Conservation (phyloP, 2,797 vertebrate genomes). For the Pseudochirops cupreus region DNA sequence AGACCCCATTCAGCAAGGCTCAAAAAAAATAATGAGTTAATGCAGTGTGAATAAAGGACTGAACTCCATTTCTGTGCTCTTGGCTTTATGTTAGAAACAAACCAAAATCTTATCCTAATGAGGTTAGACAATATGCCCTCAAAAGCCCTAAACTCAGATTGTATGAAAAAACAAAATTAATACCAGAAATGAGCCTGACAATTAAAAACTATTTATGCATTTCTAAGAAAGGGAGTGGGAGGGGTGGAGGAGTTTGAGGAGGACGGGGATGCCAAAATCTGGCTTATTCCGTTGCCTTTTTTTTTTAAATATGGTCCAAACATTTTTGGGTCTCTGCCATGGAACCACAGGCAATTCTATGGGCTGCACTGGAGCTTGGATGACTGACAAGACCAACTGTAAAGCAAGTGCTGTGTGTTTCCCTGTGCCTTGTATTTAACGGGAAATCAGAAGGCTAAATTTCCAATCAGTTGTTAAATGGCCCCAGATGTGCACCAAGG, state of each 20-base stretch:
- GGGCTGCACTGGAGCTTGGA: slow-evolving; percentile 86
- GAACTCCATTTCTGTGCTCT: slow-evolving; percentile 68
- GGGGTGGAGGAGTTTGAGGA: slow-evolving; percentile 34
- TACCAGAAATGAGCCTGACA: slow-evolving; percentile 71
- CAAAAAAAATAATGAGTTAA: slow-evolving; percentile 69
- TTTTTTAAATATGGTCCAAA: slow-evolving; percentile 74
- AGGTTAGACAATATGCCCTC: not conserved
- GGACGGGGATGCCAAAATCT: slow-evolving; percentile 72
- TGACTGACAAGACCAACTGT: slow-evolving; percentile 87
- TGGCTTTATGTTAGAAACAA: slow-evolving; percentile 78
- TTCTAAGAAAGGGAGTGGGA: slow-evolving; percentile 67
- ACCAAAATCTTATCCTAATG: slow-evolving; percentile 72
- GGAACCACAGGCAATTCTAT: slow-evolving; percentile 85
- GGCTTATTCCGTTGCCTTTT: slow-evolving; percentile 76
- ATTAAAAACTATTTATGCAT: slow-evolving; percentile 78
- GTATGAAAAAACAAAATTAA: slow-evolving; percentile 70
- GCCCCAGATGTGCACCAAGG: slow-evolving; percentile 85
- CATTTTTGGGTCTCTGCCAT: slow-evolving; percentile 85
- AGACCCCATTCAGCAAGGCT: slow-evolving; percentile 65
- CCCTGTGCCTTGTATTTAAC: slow-evolving; percentile 89
- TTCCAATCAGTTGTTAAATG: slow-evolving; percentile 90
- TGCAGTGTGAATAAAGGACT: slow-evolving; percentile 71
- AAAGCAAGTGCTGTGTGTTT: slow-evolving; percentile 92
- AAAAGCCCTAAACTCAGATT: not conserved
- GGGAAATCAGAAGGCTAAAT: slow-evolving; percentile 89